Percentiles rank a stretch among this genome's conserved stretches.
Conservation (phyloP, 1,140 invertebrate genomes). For the Brachionus calyciflorus region DNA sequence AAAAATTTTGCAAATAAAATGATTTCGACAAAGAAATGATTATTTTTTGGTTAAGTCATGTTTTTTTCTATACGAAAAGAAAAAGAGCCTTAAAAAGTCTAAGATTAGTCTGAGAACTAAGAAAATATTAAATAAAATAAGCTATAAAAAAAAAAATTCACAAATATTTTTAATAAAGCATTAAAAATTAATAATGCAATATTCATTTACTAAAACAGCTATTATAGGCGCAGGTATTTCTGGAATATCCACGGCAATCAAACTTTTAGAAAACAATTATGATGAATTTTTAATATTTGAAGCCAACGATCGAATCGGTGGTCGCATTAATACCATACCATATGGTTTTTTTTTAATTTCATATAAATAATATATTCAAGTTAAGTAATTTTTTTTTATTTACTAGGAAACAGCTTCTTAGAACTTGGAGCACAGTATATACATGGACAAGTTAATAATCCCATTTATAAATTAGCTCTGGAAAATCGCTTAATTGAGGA, state of each 20-base stretch:
- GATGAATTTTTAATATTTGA: slow-evolving; percentile 33
- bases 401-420: neutral
- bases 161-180: too few relatives aligned
- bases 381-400: neutral
- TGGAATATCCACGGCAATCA: neutral
- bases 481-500: slow-evolving; percentile 56
- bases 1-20: too few relatives aligned
- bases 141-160: too few relatives aligned
- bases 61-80: too few relatives aligned
- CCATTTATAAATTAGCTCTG: slow-evolving; percentile 58
- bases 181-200: neutral
- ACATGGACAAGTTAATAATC: slow-evolving; percentile 59
- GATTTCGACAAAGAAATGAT: too few relatives aligned
- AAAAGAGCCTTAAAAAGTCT: too few relatives aligned
- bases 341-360: neutral
- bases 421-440: slow-evolving; percentile 52
- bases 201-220: neutral
- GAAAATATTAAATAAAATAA: too few relatives aligned
- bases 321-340: neutral
- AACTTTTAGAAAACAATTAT: neutral
- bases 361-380: neutral
- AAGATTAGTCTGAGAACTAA: too few relatives aligned
- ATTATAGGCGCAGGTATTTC: slow-evolving; percentile 39
- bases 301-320: slow-evolving; percentile 33
- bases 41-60: too few relatives aligned